A percentile compares a stretch with the other conserved stretches of the same genome.
Evolutionary conservation across 2,113 vertebrate genomes (phyloP).

Genomic region (Oophaga pumilio): DNA sequence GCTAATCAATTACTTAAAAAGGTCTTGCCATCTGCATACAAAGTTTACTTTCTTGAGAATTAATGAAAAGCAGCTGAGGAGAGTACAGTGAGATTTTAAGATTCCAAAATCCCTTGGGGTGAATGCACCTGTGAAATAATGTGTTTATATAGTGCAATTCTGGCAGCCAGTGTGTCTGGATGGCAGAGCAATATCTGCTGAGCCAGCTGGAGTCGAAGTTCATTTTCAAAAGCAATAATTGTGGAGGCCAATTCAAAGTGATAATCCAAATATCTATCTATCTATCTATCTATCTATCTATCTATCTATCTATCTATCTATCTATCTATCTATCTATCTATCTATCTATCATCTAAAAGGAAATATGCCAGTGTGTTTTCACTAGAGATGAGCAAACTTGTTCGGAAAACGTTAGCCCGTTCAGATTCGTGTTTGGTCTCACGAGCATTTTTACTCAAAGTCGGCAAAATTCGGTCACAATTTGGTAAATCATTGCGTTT

Average conservation of each 20-base stretch:
- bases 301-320: too few species aligned
- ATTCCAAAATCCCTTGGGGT: constrained; percentile 27
- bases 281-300: too few species aligned
- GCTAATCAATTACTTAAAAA: constrained; percentile 9
- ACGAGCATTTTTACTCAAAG: too few species aligned
- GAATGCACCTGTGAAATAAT: constrained; percentile 44
- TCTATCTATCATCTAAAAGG: too few species aligned
- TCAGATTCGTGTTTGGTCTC: too few species aligned
- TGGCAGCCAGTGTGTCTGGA: constrained; percentile 54
- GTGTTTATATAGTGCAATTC: constrained; percentile 44
- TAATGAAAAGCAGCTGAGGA: constrained; percentile 7
- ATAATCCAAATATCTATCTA: too few species aligned
- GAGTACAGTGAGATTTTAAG: constrained; percentile 10
- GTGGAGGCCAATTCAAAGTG: constrained; percentile 1
- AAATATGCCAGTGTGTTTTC: too few species aligned
- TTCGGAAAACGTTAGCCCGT: too few species aligned
- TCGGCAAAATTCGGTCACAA: too few species aligned
- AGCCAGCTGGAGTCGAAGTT: constrained; percentile 30
- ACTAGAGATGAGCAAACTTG: too few species aligned
- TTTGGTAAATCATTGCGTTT: too few species aligned
- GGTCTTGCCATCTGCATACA: neutral
- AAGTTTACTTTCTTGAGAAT: constrained; percentile 16
- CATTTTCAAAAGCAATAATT: constrained; percentile 2
- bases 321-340: too few species aligned
- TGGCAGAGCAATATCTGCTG: constrained; percentile 40